Base-by-base conservation (phyloP, 2,113 vertebrate genomes). In the Girardinichthys multiradiatus region DNA sequence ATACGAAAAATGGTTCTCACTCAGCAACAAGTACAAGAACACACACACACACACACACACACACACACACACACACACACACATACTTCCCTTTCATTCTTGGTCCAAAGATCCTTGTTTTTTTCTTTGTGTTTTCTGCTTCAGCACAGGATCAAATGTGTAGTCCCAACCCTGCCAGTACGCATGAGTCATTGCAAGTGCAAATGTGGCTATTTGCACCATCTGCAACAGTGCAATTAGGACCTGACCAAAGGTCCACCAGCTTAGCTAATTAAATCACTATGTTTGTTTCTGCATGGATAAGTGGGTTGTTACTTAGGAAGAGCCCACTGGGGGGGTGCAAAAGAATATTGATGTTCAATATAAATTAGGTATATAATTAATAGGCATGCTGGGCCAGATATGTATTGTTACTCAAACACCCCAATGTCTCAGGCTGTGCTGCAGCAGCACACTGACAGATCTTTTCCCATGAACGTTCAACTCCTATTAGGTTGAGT, bases 261-360 rank as follows among this genome's bases (percentile, higher is more conserved):
- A 15, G 72, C 45, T 58, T 45, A 69, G 65, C 76, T 89, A 87
- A 93, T 93, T 93, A 89, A 93, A 92, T 81, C 80, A 79, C 74
- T 72, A 27, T 42, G 75, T 33, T 51, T 4, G 58, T 77, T 82
- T 69, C 70, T 90, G 57, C 68, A 72, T 76, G 29, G 45, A 63
- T 28, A 57, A 83, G 70, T 74, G 79, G 77, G 66, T 71, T 67
- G 71, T 57, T 63, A 62, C 29, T 71, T 74, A 75, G 81, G 61
- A 54, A 6, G 13, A 35, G 58, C 74, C 70, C 61, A 8, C 48
- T n/a, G 67, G 64, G 67, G 30, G 57, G 58, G 58, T 2, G n/a
- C 29, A 68, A 19, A 5, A 35, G 15, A 64, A 65, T 75, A 58
- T 78, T 80, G 68, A 70, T 33, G 2, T 64, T 80, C 68, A 80